phyloP scores from a whole-genome alignment of 2,888 invertebrate species.

The Eristalinus sepulchralis region DNA sequence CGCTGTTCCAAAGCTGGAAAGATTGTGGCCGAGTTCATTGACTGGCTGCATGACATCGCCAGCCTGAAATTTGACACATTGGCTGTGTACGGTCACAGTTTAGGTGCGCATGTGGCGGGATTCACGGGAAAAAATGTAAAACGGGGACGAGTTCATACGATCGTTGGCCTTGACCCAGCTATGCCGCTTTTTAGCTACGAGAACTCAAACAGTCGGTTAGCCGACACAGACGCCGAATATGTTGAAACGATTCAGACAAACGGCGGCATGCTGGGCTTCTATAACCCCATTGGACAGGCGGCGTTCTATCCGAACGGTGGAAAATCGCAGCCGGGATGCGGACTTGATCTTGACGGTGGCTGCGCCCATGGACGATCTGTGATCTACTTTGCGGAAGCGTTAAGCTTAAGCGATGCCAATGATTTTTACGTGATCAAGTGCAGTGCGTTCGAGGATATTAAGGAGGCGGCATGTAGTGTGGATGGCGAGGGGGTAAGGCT shows the following conservation, averaged over 20 bases:
- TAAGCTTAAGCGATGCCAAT: constrained; percentile 58
- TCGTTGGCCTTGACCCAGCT: constrained; percentile 79
- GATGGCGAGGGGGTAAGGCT: not conserved
- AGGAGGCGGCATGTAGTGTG: constrained; percentile 15
- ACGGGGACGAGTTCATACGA: constrained; percentile 82
- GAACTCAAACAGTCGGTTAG: constrained; percentile 50
- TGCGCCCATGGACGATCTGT: constrained; percentile 80
- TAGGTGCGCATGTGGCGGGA: constrained; percentile 83
- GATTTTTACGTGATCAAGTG: constrained; percentile 16
- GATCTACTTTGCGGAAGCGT: constrained; percentile 78
- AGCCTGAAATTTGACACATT: constrained; percentile 81
- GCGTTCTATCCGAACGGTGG: constrained; percentile 82
- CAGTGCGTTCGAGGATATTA: constrained; percentile 14
- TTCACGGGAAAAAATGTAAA: constrained; percentile 82
- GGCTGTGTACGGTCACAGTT: constrained; percentile 82
- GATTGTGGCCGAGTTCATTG: constrained; percentile 68
- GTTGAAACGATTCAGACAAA: constrained; percentile 73
- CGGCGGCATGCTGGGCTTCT: constrained; percentile 69
- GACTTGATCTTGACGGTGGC: constrained; percentile 74
- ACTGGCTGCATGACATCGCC: constrained; percentile 81
- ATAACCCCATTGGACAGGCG: constrained; percentile 76
- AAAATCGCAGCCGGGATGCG: constrained; percentile 82
- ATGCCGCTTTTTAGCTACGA: constrained; percentile 67
- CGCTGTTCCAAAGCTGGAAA: constrained; percentile 68
- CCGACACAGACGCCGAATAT: constrained; percentile 68